Evolutionary conservation across 1,140 invertebrate species (phyloP).

Genomic region (Chrysoperla carnea): DNA sequence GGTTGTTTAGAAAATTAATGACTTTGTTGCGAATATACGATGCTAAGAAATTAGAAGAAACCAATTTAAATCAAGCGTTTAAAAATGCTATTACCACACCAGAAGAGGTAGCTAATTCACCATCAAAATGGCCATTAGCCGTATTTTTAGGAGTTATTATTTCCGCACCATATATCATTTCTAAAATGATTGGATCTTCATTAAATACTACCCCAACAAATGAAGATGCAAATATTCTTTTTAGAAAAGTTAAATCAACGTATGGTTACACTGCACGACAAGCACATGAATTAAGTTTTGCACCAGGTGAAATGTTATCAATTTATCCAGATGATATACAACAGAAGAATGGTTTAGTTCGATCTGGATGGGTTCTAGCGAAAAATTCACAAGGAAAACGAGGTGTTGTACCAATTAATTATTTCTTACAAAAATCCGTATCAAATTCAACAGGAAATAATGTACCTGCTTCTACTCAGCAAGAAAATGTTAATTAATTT

Average conservation of each 20-base stretch:
- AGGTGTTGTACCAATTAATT: background rate
- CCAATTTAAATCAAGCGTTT: conserved; percentile 25
- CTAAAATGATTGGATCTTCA: conserved; percentile 55
- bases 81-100: conserved; percentile 28
- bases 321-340: conserved; percentile 73
- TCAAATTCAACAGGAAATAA: no score
- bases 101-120: conserved; percentile 28
- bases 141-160: conserved; percentile 76
- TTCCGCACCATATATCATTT: conserved; percentile 81
- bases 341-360: conserved; percentile 37
- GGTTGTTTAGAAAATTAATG: conserved; percentile 57
- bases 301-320: conserved; percentile 54
- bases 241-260: conserved; percentile 38
- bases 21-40: conserved; percentile 38
- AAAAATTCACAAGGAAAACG: background rate
- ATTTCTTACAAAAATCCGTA: no score
- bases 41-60: conserved; percentile 11
- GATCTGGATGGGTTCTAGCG: conserved; percentile 45
- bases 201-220: conserved; percentile 27
- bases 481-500: no score
- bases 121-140: conserved; percentile 46
- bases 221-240: conserved; percentile 13
- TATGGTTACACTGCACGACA: conserved; percentile 58
- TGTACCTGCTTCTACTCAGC: no score
- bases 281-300: conserved; percentile 60